phyloP scores from a whole-genome alignment of 2,888 invertebrate genomes.

The Drosophila setosimentum region DNA sequence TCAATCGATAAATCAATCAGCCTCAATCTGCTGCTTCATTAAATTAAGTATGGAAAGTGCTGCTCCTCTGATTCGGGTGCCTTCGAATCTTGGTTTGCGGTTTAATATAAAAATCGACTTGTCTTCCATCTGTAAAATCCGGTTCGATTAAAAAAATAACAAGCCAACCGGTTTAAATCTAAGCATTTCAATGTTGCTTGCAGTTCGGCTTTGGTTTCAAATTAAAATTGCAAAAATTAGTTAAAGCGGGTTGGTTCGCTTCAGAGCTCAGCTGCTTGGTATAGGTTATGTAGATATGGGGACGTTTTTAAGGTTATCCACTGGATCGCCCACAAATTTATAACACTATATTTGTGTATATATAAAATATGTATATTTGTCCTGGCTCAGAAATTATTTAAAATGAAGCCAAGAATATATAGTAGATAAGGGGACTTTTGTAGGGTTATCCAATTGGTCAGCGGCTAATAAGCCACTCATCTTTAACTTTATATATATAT shows the following conservation, averaged over 20 bases:
- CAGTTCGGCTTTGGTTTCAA: background rate
- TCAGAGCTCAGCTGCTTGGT: background rate
- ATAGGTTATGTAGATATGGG: background rate
- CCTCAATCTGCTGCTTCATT: background rate
- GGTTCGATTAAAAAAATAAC: background rate
- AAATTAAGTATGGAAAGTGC: background rate
- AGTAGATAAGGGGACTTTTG: background rate
- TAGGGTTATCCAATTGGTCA: background rate
- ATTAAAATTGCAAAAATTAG: background rate
- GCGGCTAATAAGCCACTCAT: background rate
- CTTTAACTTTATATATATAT: background rate
- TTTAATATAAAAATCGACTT: background rate
- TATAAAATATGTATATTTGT: background rate
- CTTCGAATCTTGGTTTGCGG: background rate
- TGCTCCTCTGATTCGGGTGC: background rate
- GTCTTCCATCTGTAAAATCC: too few relatives aligned
- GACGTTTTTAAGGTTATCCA: background rate
- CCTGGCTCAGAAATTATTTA: background rate
- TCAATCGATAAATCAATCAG: background rate
- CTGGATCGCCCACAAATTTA: background rate
- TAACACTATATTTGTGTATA: background rate
- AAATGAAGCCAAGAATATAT: background rate
- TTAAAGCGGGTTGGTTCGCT: background rate
- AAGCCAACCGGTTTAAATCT: background rate
- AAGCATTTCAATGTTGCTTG: too few relatives aligned